phyloP scores from a whole-genome alignment of 2,888 invertebrate species.

The Ochropleura leucogaster region DNA sequence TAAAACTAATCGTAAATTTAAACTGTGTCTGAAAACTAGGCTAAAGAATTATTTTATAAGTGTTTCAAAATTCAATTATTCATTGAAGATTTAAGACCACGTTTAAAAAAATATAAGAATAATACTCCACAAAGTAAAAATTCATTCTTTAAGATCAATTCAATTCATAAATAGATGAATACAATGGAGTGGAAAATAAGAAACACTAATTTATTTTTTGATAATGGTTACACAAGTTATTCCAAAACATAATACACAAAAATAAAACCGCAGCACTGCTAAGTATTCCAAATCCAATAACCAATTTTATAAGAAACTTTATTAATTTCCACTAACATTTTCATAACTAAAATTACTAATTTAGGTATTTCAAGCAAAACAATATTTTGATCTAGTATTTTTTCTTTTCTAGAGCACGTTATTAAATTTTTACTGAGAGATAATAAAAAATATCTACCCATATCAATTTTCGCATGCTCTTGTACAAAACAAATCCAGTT shows the following conservation, averaged over 20 bases:
- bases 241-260: too few relatives aligned
- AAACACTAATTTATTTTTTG: too few relatives aligned
- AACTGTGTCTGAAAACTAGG: not conserved
- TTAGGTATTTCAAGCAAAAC: not conserved
- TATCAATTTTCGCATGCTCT: not conserved
- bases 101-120: not conserved
- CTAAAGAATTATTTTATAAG: constrained; percentile 8
- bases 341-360: not conserved
- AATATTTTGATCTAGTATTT: not conserved
- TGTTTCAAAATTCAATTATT: not conserved
- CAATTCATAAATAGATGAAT: too few relatives aligned
- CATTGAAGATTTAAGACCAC: constrained; percentile 1
- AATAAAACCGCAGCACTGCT: not conserved
- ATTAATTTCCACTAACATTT: not conserved
- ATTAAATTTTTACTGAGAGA: not conserved
- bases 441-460: not conserved
- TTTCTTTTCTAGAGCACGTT: not conserved
- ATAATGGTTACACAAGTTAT: not conserved
- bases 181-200: too few relatives aligned
- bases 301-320: not conserved
- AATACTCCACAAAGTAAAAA: not conserved
- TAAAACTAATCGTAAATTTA: not conserved
- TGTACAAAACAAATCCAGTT: not conserved
- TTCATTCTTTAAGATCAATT: not conserved
- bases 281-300: not conserved